Evolutionary conservation across 2,888 invertebrate genomes (phyloP), one percentile per base, ranked within the genome.

Genomic region (Muscina levida): DNA sequence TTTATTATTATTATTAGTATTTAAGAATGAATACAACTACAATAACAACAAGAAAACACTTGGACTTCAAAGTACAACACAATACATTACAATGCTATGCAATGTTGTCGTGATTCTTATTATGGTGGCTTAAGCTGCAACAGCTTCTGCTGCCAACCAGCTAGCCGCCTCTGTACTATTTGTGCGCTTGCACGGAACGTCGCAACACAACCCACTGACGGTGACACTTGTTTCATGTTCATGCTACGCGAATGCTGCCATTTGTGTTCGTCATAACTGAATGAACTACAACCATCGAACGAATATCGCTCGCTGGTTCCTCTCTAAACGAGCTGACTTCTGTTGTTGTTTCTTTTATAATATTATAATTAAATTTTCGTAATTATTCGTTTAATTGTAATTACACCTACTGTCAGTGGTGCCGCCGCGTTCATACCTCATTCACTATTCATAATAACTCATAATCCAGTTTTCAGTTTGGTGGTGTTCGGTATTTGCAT

Each of bases 141-240:
- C 31, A 31, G 31, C 31, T 31, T 31, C 31, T 31, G 31, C 31
- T 31, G 31, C 31, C 31, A 31, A 31, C 31, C 31, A 31, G 8
- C 31, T 8, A 8, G 31, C 62, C 76, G 62, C 76, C 76, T 79
- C 26, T 62, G 42, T 46, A 13, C 39, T 31, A n/a, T 2, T 8
- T 44, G 2, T 44, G 1, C 48, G 53, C 22, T 53, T 24, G 53
- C 53, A 22, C 11, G 24, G 24, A 53, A 24, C 46, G 46, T 46
- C 17, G 53, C 53, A 24, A 6, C 53, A 13, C 53, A 53, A 24
- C 53, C 53, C 53, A 53, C 76, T 53, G 4, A 5, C 3, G 51
- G 70, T 70, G 72, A 59, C 79, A 80, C 79, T 77, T 80, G 80
- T 31, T 31, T 8, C 31, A 31, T 31, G 31, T 80, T 77, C 51